phyloP scores from a whole-genome alignment of 1,140 invertebrate genomes.

The Tetramorium alpestre region DNA sequence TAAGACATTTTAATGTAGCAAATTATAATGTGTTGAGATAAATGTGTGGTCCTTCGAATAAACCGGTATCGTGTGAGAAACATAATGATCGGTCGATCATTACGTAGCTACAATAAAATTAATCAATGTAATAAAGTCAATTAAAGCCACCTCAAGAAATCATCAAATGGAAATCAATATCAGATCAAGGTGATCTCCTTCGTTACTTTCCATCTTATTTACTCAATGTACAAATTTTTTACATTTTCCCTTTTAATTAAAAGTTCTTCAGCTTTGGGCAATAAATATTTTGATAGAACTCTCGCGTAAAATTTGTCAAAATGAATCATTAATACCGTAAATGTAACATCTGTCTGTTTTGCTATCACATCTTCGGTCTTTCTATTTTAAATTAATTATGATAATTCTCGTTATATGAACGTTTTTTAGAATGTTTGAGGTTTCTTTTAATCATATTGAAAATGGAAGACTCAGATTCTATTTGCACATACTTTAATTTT shows the following conservation, averaged over 20 bases:
- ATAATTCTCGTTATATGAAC: background rate
- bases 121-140: background rate
- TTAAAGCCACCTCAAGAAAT: background rate
- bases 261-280: background rate
- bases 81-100: background rate
- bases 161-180: background rate
- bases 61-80: background rate
- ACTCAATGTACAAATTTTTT: background rate
- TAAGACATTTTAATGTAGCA: background rate
- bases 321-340: background rate
- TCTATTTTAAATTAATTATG: background rate
- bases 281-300: background rate
- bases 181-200: slow-evolving; percentile 1
- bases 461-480: background rate
- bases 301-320: background rate
- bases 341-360: background rate
- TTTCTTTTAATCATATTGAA: background rate
- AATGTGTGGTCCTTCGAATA: background rate
- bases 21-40: background rate
- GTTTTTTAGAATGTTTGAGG: background rate
- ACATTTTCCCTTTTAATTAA: background rate
- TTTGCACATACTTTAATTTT: background rate
- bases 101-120: background rate
- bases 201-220: background rate
- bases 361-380: background rate